Base-by-base conservation (phyloP, 2,797 vertebrate genomes). In the Amniataba percoides region DNA sequence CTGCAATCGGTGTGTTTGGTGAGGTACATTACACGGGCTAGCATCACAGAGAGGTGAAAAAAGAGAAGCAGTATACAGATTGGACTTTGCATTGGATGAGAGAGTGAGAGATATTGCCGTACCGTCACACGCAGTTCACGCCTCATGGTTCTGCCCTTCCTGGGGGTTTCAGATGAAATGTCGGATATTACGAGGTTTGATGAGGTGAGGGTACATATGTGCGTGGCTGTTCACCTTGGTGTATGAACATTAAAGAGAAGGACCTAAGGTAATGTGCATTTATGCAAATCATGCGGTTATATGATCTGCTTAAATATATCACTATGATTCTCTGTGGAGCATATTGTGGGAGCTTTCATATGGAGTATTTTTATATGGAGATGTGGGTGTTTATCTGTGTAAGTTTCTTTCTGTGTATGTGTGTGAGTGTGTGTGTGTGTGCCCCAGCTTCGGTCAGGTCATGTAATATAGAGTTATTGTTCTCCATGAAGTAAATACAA, bases 381-480 rank as follows among this genome's bases (percentile, higher is more conserved):
- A 43, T 75, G 83, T 87, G 75, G 76, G 74, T 68, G 65, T 75
- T 53, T 77, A 57, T 81, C 31, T 60, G 52, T 74, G 49, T 62
- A 64, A 49, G 65, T 87, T 31, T 31, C 42, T 64, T 15, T 66
- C 45, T 61, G 71, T 65, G 60, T 73, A 39, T 65, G 64, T 64
- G 55, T 76, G 58, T 53, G n/a, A n/a, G 36, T 21, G 19, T 68
- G 19, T 74, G 56, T 57, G 45, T 77, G 56, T 57, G 68, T 57
- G 77, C 64, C 42, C 67, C 21, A 34, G 86, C 74, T 64, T 62
- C 63, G 64, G 51, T 76, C 64, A 64, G 73, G 82, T 79, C 76
- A 81, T 75, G 58, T 74, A 89, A 87, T 89, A 80, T 53, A 70
- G 77, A 85, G 73, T 71, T 88, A 85, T 81, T 88, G 65, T 91